These are phyloP conservation scores for Drosophila mulleri DNA, from an alignment of 2,888 invertebrate species.

Conservation along the genomic window DNA sequence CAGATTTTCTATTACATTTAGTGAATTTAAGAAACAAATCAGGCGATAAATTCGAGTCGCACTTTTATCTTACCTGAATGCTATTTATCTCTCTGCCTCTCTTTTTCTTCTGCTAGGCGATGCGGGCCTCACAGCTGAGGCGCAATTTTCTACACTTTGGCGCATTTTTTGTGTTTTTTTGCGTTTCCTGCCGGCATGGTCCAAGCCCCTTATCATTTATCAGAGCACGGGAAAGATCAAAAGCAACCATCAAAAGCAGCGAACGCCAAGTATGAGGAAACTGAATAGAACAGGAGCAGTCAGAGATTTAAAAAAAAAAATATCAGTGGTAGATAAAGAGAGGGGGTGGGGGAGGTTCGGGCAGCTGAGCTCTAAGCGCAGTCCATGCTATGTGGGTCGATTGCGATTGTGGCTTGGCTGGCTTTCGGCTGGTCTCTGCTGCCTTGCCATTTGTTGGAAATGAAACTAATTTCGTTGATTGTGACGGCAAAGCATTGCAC, in stretches of 20 bases:
- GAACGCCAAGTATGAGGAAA: conserved; percentile 12
- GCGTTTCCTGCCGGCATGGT: conserved; percentile 15
- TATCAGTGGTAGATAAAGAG: neutral
- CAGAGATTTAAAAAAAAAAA: neutral
- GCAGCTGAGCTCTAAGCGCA: conserved; percentile 51
- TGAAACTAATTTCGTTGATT: conserved; percentile 77
- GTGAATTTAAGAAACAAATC: conserved; percentile 10
- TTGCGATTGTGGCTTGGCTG: conserved; percentile 6
- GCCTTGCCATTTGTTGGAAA: conserved; percentile 65
- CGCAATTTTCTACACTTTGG: conserved; percentile 69
- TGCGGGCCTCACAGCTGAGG: conserved; percentile 63
- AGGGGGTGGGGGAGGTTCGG: neutral
- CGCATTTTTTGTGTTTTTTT: conserved; percentile 21
- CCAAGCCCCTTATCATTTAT: conserved; percentile 69
- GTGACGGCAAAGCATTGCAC: conserved; percentile 57
- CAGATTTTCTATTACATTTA: neutral
- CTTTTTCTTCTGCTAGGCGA: conserved; percentile 20
- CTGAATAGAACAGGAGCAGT: conserved; percentile 28
- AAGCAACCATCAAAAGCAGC: conserved; percentile 58
- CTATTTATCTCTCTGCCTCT: conserved; percentile 21
- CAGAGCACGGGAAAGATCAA: conserved; percentile 68
- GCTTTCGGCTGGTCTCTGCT: conserved; percentile 18
- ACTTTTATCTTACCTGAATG: conserved; percentile 4
- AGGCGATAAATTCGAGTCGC: neutral
- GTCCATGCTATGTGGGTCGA: conserved; percentile 64